These are phyloP conservation scores for Dendropsophus ebraccatus DNA, from an alignment of 2,113 vertebrate genomes.

Conservation along the genomic window DNA sequence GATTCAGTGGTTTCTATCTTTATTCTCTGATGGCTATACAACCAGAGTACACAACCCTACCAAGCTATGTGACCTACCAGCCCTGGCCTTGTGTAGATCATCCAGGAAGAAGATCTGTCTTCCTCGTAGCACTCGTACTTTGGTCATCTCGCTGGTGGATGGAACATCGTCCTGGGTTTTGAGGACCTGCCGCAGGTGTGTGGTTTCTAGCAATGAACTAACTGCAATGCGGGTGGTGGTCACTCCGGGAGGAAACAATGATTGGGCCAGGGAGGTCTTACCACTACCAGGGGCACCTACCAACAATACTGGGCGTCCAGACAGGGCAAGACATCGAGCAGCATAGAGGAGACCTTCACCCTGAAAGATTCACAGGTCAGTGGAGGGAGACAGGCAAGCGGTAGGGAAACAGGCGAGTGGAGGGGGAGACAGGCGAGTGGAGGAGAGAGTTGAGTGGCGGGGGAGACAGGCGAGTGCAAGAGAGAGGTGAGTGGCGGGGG, in stretches of 20 bases:
- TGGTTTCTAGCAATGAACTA: conserved; percentile 65
- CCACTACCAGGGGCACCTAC: conserved; percentile 78
- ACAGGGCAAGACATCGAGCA: conserved; percentile 73
- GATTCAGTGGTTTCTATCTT: no score
- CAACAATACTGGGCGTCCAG: conserved; percentile 76
- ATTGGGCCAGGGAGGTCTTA: conserved; percentile 77
- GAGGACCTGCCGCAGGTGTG: conserved; percentile 70
- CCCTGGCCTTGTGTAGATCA: conserved; percentile 79
- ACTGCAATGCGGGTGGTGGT: conserved; percentile 64
- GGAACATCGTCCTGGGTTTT: background rate
- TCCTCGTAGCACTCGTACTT: conserved; percentile 16
- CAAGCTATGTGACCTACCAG: background rate
- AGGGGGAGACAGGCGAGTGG: no score
- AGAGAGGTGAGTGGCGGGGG: background rate
- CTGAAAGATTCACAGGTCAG: conserved; percentile 64
- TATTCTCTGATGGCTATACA: no score
- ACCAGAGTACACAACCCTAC: no score
- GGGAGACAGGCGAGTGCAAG: background rate
- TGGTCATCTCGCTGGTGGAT: accelerated
- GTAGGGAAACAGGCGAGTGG: no score
- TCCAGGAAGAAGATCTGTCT: conserved; percentile 76
- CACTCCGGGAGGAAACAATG: conserved; percentile 68
- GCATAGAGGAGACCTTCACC: conserved; percentile 71
- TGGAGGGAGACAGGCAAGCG: background rate
- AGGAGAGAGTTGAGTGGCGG: no score